phyloP scores from a whole-genome alignment of 2,888 invertebrate species.

The Eristalinus sepulchralis region DNA sequence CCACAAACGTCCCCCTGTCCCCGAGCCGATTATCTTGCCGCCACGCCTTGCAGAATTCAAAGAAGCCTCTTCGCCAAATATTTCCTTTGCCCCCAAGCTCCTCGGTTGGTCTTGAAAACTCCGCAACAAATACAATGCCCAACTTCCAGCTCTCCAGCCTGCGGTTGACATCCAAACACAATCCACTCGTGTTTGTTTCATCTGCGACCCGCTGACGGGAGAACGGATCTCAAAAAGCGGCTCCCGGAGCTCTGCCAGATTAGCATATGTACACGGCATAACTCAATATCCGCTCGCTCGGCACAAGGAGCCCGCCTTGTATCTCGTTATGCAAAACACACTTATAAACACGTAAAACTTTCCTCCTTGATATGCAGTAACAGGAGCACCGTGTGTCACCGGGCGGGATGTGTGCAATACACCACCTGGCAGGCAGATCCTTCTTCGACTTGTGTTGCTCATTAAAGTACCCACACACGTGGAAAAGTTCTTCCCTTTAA shows the following conservation, averaged over 20 bases:
- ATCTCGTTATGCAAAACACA: constrained; percentile 1
- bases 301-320: neutral
- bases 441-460: neutral
- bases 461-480: constrained; percentile 20
- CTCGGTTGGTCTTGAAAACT: neutral
- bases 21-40: neutral
- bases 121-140: too few species aligned
- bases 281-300: neutral
- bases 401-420: constrained; percentile 16
- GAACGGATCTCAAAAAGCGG: neutral
- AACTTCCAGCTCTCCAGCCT: neutral
- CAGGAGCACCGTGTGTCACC: constrained; percentile 5
- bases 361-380: constrained; percentile 3
- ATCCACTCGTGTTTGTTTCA: neutral
- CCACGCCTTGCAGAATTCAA: neutral
- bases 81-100: neutral
- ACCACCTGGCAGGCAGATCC: neutral
- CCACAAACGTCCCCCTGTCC: neutral
- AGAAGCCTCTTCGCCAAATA: neutral
- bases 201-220: neutral
- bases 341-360: neutral
- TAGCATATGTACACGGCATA: neutral
- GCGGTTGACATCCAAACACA: neutral
- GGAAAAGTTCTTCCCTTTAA: constrained; percentile 22
- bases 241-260: neutral